Conservation (phyloP, 2,113 vertebrate genomes). For the Epinephelus cyanopodus region DNA sequence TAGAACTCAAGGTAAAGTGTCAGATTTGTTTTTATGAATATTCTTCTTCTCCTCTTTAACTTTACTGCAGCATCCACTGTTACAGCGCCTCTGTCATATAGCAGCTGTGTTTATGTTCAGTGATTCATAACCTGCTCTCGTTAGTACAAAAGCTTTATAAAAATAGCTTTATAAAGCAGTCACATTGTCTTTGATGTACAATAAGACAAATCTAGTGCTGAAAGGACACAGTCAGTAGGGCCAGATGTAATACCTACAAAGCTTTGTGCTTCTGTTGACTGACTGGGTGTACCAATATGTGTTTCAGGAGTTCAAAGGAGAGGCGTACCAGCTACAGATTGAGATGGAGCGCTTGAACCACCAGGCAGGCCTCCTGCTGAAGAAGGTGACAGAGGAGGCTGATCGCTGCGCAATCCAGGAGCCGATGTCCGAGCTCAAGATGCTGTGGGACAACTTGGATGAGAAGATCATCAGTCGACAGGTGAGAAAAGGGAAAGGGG, state of each 20-base stretch:
- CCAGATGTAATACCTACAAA: constrained; percentile 15
- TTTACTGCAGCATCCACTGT: constrained; percentile 23
- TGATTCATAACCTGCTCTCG: background rate
- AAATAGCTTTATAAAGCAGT: constrained; percentile 19
- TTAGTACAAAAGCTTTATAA: constrained; percentile 23
- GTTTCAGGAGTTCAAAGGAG: constrained; percentile 94
- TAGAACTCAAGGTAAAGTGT: constrained; percentile 93
- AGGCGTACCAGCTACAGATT: constrained; percentile 97
- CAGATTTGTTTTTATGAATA: constrained; percentile 14
- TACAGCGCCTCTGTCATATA: constrained; percentile 15
- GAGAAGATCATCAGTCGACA: constrained; percentile 95
- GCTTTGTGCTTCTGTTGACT: constrained; percentile 55
- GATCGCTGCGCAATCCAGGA: constrained; percentile 93
- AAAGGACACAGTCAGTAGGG: constrained; percentile 7
- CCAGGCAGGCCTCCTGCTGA: constrained; percentile 93
- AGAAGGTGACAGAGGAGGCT: constrained; percentile 91
- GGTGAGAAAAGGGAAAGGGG: constrained; percentile 83
- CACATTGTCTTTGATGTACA: constrained; percentile 45
- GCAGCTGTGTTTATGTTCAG: constrained; percentile 71
- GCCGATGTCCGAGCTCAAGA: constrained; percentile 92
- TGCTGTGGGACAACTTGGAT: constrained; percentile 93
- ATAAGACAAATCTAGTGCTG: constrained; percentile 16
- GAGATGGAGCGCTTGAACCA: constrained; percentile 98
- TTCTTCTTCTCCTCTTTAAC: constrained; percentile 19
- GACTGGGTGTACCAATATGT: constrained; percentile 34